phyloP scores from a whole-genome alignment of 2,888 invertebrate species.

The Caenorhabditis sp. region DNA sequence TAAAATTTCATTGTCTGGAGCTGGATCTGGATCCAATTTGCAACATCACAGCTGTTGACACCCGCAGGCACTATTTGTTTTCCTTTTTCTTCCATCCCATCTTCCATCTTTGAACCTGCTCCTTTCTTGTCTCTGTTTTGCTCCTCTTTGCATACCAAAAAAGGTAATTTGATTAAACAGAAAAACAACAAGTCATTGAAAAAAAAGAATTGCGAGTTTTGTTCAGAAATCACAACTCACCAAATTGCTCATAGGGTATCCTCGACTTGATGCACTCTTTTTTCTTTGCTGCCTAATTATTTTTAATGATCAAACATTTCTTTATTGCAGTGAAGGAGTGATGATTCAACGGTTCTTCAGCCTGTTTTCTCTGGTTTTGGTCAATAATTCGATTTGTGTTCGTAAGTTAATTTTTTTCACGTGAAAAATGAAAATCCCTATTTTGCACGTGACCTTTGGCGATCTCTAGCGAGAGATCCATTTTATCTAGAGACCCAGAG shows the following conservation, averaged over 20 bases:
- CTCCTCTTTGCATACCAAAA: not conserved
- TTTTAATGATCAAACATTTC: not conserved
- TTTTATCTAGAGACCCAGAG: too few species aligned
- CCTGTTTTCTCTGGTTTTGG: constrained; percentile 18
- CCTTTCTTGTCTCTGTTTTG: not conserved
- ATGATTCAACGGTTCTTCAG: constrained; percentile 24
- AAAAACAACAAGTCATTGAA: not conserved
- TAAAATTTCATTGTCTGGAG: too few species aligned
- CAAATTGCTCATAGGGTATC: too few species aligned
- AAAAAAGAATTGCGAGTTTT: not conserved
- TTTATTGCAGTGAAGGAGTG: constrained; percentile 10
- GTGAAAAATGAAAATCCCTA: too few species aligned
- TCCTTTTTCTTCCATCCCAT: not conserved
- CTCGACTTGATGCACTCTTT: not conserved
- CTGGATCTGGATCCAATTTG: too few species aligned
- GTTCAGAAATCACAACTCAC: not conserved
- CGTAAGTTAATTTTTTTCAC: too few species aligned
- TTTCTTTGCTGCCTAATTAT: not conserved
- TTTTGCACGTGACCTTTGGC: too few species aligned
- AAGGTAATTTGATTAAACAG: not conserved
- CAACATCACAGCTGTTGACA: not conserved
- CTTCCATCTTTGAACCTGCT: not conserved
- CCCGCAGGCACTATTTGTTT: not conserved
- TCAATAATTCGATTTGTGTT: constrained; percentile 25
- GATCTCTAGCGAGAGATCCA: too few species aligned